These are phyloP conservation scores for Drosophila pseudotakahashii DNA, from an alignment of 2,888 invertebrate genomes.

Conservation along the genomic window DNA sequence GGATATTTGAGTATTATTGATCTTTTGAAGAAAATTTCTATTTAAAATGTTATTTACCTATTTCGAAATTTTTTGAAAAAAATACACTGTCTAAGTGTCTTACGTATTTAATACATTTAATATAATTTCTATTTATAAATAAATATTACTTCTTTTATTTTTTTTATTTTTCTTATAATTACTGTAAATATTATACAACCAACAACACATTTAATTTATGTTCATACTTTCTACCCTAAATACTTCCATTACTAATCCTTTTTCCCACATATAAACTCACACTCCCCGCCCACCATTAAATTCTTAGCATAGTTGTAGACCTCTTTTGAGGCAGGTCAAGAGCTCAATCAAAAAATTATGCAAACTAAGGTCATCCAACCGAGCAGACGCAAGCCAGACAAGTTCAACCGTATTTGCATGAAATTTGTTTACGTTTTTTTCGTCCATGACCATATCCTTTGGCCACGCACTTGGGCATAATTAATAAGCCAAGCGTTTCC, in stretches of 20 bases:
- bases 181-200: no score
- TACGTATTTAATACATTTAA: no score
- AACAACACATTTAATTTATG: no score
- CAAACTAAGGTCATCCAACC: constrained; percentile 71
- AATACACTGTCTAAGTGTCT: no score
- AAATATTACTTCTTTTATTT: no score
- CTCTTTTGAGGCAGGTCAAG: constrained; percentile 69
- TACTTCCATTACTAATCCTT: background rate
- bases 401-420: constrained; percentile 66
- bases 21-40: background rate
- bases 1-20: background rate
- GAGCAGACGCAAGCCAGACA: constrained; percentile 37
- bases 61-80: no score
- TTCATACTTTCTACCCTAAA: background rate
- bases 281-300: background rate
- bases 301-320: constrained; percentile 17
- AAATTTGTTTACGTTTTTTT: constrained; percentile 57
- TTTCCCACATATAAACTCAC: background rate
- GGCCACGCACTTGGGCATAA: constrained; percentile 80
- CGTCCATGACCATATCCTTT: constrained; percentile 56
- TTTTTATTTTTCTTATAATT: no score
- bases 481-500: constrained; percentile 67
- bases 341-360: constrained; percentile 69
- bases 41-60: background rate
- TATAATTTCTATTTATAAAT: no score